A percentile compares a stretch with the other conserved stretches of the same genome.
phyloP scores from a whole-genome alignment of 2,888 invertebrate genomes.

The Alitta virens region DNA sequence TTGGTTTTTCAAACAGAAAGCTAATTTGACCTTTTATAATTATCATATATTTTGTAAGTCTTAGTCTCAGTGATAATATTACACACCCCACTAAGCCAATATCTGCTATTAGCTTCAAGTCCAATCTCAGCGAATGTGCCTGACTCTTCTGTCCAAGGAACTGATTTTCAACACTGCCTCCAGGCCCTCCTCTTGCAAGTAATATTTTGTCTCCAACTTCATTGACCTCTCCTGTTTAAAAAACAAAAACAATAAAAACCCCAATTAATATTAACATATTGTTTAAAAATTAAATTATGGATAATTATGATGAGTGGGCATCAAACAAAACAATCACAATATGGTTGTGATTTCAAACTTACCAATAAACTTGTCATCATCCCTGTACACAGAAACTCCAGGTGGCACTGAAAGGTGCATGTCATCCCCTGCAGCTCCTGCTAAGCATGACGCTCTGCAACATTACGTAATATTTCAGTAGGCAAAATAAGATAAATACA shows the following conservation, averaged over 20 bases:
- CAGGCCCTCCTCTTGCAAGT: conserved; percentile 64
- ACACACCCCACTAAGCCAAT: conserved; percentile 77
- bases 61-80: too few species aligned
- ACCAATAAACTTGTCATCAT: conserved; percentile 68
- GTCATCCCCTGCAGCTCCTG: conserved; percentile 72
- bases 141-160: conserved; percentile 78
- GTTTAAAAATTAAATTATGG: neutral
- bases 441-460: conserved; percentile 34
- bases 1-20: too few species aligned
- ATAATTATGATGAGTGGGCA: neutral
- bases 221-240: conserved; percentile 42
- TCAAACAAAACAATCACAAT: too few species aligned
- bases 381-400: conserved; percentile 74
- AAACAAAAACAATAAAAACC: too few species aligned
- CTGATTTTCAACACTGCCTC: conserved; percentile 75
- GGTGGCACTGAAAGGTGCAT: conserved; percentile 74
- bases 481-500: too few species aligned
- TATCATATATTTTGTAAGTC: too few species aligned
- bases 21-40: too few species aligned
- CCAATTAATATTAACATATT: too few species aligned
- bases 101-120: conserved; percentile 91
- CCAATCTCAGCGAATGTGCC: conserved; percentile 69
- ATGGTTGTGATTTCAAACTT: conserved; percentile 29
- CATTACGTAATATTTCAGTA: too few species aligned
- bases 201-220: conserved; percentile 40